phyloP scores from a whole-genome alignment of 2,888 invertebrate genomes.

The Zelleria hepariella region DNA sequence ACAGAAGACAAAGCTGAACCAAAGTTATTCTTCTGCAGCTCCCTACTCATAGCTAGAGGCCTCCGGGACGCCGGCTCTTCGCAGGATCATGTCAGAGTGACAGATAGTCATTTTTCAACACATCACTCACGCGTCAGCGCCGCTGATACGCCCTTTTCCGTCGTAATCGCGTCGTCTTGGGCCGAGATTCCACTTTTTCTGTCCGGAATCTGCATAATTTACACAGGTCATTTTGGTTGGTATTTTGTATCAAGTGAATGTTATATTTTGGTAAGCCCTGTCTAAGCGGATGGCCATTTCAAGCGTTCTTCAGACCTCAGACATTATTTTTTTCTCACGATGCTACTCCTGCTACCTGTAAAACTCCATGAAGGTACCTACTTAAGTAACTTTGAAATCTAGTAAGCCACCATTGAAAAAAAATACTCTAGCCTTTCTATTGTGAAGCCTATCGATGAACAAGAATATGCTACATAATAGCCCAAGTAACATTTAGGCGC shows the following conservation, averaged over 20 bases:
- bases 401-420: too few relatives aligned
- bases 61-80: neutral
- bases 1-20: neutral
- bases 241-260: neutral
- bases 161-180: conserved; percentile 36
- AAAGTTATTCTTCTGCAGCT: neutral
- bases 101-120: conserved; percentile 52
- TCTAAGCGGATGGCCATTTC: too few relatives aligned
- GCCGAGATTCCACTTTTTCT: conserved; percentile 6
- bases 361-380: too few relatives aligned
- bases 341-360: too few relatives aligned
- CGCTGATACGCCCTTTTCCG: conserved; percentile 49
- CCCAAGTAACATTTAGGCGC: too few relatives aligned
- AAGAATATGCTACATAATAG: too few relatives aligned
- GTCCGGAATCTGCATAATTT: neutral
- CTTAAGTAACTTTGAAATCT: too few relatives aligned
- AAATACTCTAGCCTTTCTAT: too few relatives aligned
- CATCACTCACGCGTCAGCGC: conserved; percentile 53
- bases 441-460: too few relatives aligned
- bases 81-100: conserved; percentile 15
- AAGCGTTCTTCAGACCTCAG: too few relatives aligned
- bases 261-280: too few relatives aligned
- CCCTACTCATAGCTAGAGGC: neutral
- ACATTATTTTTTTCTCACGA: too few relatives aligned
- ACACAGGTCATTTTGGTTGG: neutral